Percentiles rank a stretch among this genome's conserved stretches.
These are phyloP conservation scores for Acrocyrtus sp. DNA, from an alignment of 2,888 invertebrate species.

Conservation along the genomic window DNA sequence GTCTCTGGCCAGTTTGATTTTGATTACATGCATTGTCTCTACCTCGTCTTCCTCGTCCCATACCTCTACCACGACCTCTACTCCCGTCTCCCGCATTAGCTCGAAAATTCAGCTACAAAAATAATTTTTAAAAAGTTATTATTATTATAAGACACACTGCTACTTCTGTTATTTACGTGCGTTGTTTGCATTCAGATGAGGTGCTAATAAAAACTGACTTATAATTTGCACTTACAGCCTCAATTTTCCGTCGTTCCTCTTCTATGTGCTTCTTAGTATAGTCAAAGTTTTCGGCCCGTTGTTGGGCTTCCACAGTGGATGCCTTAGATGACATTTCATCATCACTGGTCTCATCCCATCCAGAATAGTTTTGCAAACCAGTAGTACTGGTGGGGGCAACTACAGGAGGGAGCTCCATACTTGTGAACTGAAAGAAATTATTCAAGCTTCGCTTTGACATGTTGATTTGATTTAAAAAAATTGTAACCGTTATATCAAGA, in stretches of 20 bases:
- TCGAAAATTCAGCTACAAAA: slow-evolving; percentile 12
- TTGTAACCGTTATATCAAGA: background rate
- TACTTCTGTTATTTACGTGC: background rate
- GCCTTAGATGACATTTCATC: background rate
- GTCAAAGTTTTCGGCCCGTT: slow-evolving; percentile 23
- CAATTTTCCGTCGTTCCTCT: slow-evolving; percentile 28
- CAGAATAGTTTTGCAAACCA: background rate
- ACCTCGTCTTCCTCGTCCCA: background rate
- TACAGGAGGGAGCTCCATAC: background rate
- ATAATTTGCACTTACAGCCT: background rate
- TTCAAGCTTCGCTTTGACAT: no score
- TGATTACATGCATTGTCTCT: background rate
- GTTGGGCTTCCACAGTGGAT: slow-evolving; percentile 1
- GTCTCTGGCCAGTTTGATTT: background rate
- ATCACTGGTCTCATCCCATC: slow-evolving; percentile 4
- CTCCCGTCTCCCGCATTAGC: background rate
- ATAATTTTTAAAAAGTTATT: background rate
- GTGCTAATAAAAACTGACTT: background rate
- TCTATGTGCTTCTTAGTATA: slow-evolving; percentile 32
- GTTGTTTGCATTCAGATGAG: background rate
- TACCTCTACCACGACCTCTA: slow-evolving; percentile 2
- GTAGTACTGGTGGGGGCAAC: background rate
- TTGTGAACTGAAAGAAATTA: slow-evolving; percentile 13
- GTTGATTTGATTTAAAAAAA: background rate
- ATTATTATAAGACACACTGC: background rate